Percentiles rank a stretch among this genome's conserved stretches.
Evolutionary conservation across 1,140 invertebrate genomes (phyloP).

Genomic region (Brachystomella parvula): DNA sequence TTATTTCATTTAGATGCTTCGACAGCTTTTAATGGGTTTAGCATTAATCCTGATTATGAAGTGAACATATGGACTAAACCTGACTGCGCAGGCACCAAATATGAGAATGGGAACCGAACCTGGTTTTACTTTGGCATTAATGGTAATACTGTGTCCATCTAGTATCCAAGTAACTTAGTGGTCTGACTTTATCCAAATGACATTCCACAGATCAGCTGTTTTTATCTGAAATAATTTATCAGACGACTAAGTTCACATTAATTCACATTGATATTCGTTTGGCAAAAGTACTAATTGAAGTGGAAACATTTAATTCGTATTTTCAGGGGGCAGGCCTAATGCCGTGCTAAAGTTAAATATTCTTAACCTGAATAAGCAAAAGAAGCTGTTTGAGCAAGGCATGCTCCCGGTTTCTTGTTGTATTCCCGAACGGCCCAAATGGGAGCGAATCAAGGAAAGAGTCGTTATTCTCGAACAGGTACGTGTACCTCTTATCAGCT

Average conservation of each 20-base stretch:
- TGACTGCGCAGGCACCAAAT: conserved; percentile 78
- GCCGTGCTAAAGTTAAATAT: conserved; percentile 68
- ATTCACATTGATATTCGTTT: too few species aligned
- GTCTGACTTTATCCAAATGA: too few species aligned
- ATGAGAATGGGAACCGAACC: conserved; percentile 81
- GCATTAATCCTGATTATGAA: conserved; percentile 56
- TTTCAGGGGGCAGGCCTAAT: conserved; percentile 49
- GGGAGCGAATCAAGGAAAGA: conserved; percentile 68
- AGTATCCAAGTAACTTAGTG: too few species aligned
- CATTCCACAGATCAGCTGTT: too few species aligned
- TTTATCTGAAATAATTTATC: too few species aligned
- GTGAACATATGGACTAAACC: conserved; percentile 85
- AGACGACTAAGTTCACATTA: too few species aligned
- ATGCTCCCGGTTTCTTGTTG: conserved; percentile 73
- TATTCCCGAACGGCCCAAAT: conserved; percentile 59
- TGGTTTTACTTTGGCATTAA: conserved; percentile 91
- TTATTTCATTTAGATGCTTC: background rate
- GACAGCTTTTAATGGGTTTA: background rate
- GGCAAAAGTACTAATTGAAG: too few species aligned
- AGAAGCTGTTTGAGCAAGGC: conserved; percentile 76
- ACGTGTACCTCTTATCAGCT: too few species aligned
- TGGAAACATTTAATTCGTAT: conserved; percentile 7
- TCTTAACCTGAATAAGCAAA: conserved; percentile 79
- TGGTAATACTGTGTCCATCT: conserved; percentile 40
- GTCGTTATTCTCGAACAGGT: background rate